Percentiles rank a stretch among this genome's conserved stretches.
These are phyloP conservation scores for Carettochelys insculpta DNA, from an alignment of 2,113 vertebrate genomes.

Conservation along the genomic window DNA sequence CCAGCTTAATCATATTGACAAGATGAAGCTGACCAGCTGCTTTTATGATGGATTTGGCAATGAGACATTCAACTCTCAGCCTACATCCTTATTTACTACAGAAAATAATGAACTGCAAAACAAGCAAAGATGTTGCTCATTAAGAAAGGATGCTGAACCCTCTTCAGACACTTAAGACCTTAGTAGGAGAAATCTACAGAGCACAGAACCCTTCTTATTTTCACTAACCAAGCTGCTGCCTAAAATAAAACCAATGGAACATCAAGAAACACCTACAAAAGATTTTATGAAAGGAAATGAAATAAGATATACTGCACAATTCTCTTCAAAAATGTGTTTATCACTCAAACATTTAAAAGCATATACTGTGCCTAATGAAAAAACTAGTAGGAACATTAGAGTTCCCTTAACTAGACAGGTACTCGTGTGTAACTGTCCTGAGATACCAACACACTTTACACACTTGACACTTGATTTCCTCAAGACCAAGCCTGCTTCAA, in stretches of 20 bases:
- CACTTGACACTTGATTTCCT: background rate
- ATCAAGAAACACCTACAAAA: background rate
- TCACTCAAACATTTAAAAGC: background rate
- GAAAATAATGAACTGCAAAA: conserved; percentile 31
- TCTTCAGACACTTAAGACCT: conserved; percentile 25
- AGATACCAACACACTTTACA: background rate
- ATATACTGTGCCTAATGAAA: background rate
- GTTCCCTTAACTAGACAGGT: background rate
- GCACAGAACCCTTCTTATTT: background rate
- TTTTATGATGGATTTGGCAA: background rate
- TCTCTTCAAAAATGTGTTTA: background rate
- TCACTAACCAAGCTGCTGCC: background rate
- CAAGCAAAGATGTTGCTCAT: conserved; percentile 6
- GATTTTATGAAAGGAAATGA: background rate
- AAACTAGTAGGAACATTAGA: background rate
- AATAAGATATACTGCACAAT: background rate
- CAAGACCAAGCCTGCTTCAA: background rate
- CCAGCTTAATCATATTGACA: background rate
- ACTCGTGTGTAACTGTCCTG: background rate
- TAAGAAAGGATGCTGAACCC: conserved; percentile 36
- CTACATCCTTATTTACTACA: background rate
- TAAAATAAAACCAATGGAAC: background rate
- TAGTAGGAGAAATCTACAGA: background rate
- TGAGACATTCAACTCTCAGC: background rate
- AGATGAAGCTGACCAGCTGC: background rate